A percentile compares a stretch with the other conserved stretches of the same genome.
These are phyloP conservation scores for Crossaster papposus DNA, from an alignment of 53 echinoderm and acorn worm genomes.

Conservation along the genomic window DNA sequence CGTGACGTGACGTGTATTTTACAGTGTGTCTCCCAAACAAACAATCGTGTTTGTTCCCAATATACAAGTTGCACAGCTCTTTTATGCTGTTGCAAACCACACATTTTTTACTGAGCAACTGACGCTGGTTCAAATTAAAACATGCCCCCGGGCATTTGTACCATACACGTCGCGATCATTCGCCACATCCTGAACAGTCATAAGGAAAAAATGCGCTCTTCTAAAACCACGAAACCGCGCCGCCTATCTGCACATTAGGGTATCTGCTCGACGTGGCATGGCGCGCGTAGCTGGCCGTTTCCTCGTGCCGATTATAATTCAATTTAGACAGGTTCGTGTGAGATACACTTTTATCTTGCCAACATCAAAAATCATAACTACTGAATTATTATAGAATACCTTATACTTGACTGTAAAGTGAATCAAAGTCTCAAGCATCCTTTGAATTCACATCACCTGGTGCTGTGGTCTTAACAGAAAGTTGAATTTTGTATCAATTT, in stretches of 20 bases:
- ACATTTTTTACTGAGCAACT: not conserved
- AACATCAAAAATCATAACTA: too few relatives aligned
- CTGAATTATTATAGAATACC: too few relatives aligned
- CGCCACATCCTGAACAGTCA: constrained; percentile 37
- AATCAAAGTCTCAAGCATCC: too few relatives aligned
- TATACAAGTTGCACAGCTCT: too few relatives aligned
- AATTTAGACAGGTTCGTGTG: not conserved
- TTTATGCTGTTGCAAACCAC: too few relatives aligned
- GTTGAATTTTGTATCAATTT: too few relatives aligned
- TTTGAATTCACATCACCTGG: too few relatives aligned
- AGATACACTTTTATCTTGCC: not conserved
- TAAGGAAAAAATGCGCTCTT: not conserved
- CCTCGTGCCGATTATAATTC: not conserved
- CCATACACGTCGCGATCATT: not conserved
- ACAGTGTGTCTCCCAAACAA: not conserved
- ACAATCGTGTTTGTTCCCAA: not conserved
- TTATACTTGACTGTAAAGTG: too few relatives aligned
- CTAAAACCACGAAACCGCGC: not conserved
- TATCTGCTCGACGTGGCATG: not conserved
- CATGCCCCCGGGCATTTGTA: not conserved
- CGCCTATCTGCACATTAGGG: not conserved
- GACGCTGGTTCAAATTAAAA: not conserved
- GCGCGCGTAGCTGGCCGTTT: not conserved
- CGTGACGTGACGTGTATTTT: not conserved
- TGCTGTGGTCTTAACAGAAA: too few relatives aligned